Conservation (phyloP, 2,797 vertebrate species). For the Chaetophractus vellerosus region DNA sequence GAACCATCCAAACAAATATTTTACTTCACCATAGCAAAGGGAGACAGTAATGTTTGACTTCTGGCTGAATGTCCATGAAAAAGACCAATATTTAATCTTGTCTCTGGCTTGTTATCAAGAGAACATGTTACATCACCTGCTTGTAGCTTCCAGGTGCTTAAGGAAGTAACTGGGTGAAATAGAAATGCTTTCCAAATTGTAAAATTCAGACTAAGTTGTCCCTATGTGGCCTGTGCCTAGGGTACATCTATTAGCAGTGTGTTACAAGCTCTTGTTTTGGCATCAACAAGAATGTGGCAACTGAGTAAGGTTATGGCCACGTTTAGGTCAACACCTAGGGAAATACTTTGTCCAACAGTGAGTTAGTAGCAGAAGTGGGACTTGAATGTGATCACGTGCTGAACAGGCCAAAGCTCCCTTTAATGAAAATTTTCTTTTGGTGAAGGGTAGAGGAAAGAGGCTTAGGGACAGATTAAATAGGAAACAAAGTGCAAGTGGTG, state of each 20-base stretch:
- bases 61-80: conserved; percentile 80
- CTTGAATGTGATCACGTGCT: neutral
- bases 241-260: conserved; percentile 58
- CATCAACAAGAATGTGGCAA: neutral
- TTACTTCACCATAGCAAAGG: conserved; percentile 63
- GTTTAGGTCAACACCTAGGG: conserved; percentile 58
- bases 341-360: neutral
- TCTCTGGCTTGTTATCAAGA: conserved; percentile 85
- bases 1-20: conserved; percentile 49
- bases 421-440: neutral
- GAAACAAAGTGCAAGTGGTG: neutral
- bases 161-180: conserved; percentile 88
- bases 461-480: neutral
- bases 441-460: conserved; percentile 9
- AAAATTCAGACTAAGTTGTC: conserved; percentile 82
- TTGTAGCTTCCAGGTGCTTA: conserved; percentile 89
- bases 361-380: neutral
- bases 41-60: conserved; percentile 75
- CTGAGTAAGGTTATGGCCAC: conserved; percentile 53
- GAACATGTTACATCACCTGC: conserved; percentile 87
- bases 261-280: conserved; percentile 81
- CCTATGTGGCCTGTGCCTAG: conserved; percentile 72
- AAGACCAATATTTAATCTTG: conserved; percentile 88
- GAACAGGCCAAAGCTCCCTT: neutral
- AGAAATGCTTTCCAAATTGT: conserved; percentile 83